Percentiles rank a stretch among this genome's conserved stretches.
These are phyloP conservation scores for Strix aluco DNA, from an alignment of 2,113 vertebrate species.

Conservation along the genomic window DNA sequence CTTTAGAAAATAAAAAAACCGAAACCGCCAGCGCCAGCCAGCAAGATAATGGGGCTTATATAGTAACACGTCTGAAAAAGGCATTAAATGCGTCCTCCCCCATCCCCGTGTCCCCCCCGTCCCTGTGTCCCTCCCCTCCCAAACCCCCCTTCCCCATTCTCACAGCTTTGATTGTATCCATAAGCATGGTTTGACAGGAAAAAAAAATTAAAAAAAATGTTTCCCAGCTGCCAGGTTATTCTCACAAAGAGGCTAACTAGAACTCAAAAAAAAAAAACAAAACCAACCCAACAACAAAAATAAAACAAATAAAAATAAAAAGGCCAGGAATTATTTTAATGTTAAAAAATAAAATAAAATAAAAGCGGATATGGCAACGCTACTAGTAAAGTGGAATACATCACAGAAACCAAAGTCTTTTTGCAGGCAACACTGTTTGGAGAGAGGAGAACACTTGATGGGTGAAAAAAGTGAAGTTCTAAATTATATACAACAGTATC, in stretches of 20 bases:
- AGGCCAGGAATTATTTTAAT: constrained; percentile 73
- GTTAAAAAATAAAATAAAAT: constrained; percentile 45
- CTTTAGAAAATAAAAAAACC: neutral
- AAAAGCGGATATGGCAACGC: constrained; percentile 70
- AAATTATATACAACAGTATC: constrained; percentile 77
- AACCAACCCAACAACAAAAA: neutral
- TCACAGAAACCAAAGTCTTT: constrained; percentile 75
- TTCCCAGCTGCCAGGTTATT: constrained; percentile 30
- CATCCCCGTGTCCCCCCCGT: neutral
- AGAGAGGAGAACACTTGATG: constrained; percentile 74
- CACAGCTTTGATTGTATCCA: constrained; percentile 60
- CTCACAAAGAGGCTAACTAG: constrained; percentile 35
- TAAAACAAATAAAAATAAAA: neutral
- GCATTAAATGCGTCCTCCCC: constrained; percentile 24
- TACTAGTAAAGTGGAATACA: constrained; percentile 72
- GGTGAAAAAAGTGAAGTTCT: constrained; percentile 77
- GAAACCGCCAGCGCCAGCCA: neutral
- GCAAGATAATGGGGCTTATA: neutral
- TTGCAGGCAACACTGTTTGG: constrained; percentile 81
- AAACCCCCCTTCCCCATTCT: neutral
- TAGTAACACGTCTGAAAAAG: neutral
- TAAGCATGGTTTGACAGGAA: constrained; percentile 8
- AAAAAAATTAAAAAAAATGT: neutral
- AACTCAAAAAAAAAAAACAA: neutral
- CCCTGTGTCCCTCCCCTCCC: neutral